Evolutionary conservation across 2,113 vertebrate genomes (phyloP), one percentile per base, ranked within the genome.

Genomic region (Xyliphius kryptos): DNA sequence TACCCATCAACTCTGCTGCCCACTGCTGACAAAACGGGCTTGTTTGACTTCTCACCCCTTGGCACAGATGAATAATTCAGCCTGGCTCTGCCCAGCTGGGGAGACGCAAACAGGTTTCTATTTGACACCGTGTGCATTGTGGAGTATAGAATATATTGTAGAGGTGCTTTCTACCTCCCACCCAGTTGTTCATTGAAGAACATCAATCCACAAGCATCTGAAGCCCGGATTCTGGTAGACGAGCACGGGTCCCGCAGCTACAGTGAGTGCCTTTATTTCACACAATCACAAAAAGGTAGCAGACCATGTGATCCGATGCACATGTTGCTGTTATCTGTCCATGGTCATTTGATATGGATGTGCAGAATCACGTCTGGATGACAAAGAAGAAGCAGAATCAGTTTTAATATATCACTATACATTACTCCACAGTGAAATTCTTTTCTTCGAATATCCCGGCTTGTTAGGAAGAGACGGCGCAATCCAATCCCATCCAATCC

Each of bases 1-100:
- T 59, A n/a, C 79, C 79, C 83, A 81, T 77, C 76, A 73, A 61
- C 80, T 76, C 48, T 81, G 76, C 81, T 76, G 71, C 70, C 75
- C 82, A 74, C 84, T 87, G 85, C 79, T 86, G 85, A 91, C 88
- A 91, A 91, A 92, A 91, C 87, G 86, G 90, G 88, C 77, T 87
- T 91, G 88, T 91, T 91, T 91, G 89, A 88, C 88, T 88, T 90
- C 86, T 91, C 90, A 90, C 85, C 88, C 87, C 81, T 71, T 86
- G 85, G 83, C 76, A 83, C 69, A 69, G 84, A 88, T 91, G 88
- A 91, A 91, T 91, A 90, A 92, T 91, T 92, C 85, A 92, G 88
- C 70, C 74, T 78, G 79, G 80, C 76, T 81, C 84, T 83, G 79
- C 82, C 80, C 82, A 84, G 85, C 83, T 87, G 85, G 85, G 80